A percentile compares a stretch with the other conserved stretches of the same genome.
phyloP scores from a whole-genome alignment of 2,113 vertebrate species.

The Cricetomys ansorgei region DNA sequence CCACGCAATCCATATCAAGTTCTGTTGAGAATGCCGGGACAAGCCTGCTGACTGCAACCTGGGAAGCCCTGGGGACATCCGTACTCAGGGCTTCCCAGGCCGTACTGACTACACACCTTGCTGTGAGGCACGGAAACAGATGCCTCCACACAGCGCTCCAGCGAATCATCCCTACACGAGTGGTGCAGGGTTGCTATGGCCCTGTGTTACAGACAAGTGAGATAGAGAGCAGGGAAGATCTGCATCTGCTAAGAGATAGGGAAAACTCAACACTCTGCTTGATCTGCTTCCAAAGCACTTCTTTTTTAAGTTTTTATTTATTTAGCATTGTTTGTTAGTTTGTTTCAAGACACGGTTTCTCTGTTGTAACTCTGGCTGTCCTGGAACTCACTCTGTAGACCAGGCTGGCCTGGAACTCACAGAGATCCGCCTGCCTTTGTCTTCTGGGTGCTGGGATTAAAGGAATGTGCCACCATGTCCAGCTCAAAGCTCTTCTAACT shows the following conservation, averaged over 20 bases:
- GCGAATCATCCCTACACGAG: background rate
- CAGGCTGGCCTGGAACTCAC: background rate
- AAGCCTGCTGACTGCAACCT: background rate
- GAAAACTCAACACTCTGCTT: background rate
- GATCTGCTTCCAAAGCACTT: background rate
- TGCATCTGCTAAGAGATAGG: background rate
- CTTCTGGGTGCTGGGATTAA: background rate
- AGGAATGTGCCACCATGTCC: background rate
- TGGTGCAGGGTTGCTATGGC: rapidly evolving
- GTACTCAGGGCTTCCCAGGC: background rate
- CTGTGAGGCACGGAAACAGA: background rate
- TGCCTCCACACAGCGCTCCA: background rate
- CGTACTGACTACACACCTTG: background rate
- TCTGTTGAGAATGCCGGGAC: background rate
- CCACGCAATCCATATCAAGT: background rate
- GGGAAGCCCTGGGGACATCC: background rate
- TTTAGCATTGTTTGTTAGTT: background rate
- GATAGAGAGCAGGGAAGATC: background rate
- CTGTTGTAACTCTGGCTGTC: too few relatives aligned
- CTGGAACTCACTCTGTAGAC: background rate
- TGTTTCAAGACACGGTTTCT: background rate
- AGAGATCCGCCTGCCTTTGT: background rate
- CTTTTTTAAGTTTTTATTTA: background rate
- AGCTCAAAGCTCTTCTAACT: background rate
- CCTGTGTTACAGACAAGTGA: background rate